Conservation (phyloP, 1,140 invertebrate genomes). For the Drosophila albomicans region DNA sequence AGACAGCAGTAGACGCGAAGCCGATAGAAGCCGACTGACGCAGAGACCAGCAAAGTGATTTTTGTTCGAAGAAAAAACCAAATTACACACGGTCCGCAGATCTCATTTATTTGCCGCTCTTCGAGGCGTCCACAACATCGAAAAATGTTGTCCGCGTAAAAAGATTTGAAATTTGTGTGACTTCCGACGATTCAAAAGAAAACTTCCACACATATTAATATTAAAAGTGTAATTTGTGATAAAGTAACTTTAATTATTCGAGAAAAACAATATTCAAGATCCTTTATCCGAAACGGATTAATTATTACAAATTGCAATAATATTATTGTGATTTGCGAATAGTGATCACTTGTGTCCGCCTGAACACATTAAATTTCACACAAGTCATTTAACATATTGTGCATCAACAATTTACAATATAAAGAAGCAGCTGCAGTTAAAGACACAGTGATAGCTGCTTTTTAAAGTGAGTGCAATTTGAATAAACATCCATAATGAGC, state of each 20-base stretch:
- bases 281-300: not conserved
- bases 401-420: slow-evolving; percentile 38
- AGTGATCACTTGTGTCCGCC: not conserved
- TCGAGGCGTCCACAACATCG: slow-evolving; percentile 77
- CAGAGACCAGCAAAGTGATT: slow-evolving; percentile 55
- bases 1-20: slow-evolving; percentile 24
- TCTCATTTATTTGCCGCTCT: slow-evolving; percentile 84
- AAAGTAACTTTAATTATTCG: not conserved
- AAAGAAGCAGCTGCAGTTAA: slow-evolving; percentile 49
- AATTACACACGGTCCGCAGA: slow-evolving; percentile 79
- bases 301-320: not conserved
- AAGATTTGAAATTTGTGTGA: slow-evolving; percentile 4
- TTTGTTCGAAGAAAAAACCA: slow-evolving; percentile 77
- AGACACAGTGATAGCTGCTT: slow-evolving; percentile 30
- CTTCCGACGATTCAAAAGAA: slow-evolving; percentile 13
- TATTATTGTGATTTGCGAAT: not conserved
- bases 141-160: slow-evolving; percentile 44
- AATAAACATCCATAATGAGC: slow-evolving; percentile 57
- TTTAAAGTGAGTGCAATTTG: slow-evolving; percentile 72
- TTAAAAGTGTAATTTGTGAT: slow-evolving; percentile 45
- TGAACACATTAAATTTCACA: slow-evolving; percentile 22
- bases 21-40: slow-evolving; percentile 42
- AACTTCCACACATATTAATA: not conserved
- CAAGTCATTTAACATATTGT: slow-evolving; percentile 39
- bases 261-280: not conserved